Conservation (phyloP, 2,888 invertebrate genomes). For the Cistogaster globosa region DNA sequence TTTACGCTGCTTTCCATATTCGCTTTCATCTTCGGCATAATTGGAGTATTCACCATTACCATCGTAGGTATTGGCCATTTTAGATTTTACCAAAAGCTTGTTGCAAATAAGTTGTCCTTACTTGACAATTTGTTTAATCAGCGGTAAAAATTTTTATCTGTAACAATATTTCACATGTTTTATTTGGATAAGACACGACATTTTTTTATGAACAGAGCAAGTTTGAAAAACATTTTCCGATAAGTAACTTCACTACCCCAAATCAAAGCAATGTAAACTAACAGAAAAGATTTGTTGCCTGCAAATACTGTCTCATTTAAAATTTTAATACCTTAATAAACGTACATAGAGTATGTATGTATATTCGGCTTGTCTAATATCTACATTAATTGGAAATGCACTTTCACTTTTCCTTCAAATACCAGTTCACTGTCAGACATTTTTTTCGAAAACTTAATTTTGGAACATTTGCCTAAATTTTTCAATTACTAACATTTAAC, state of each 20-base stretch:
- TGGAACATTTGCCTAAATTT: not conserved
- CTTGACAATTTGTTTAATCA: not conserved
- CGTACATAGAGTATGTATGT: constrained; percentile 9
- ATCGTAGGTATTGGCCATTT: constrained; percentile 82
- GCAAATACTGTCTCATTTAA: constrained; percentile 9
- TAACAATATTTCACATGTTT: not conserved
- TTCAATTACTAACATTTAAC: not conserved
- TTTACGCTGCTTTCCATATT: constrained; percentile 80
- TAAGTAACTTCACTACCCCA: no score
- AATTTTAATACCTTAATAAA: constrained; percentile 25
- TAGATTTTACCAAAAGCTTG: constrained; percentile 43
- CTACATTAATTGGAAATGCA: constrained; percentile 61
- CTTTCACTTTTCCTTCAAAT: constrained; percentile 68
- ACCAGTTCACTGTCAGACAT: constrained; percentile 34
- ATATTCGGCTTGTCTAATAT: constrained; percentile 45
- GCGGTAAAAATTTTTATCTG: constrained; percentile 1
- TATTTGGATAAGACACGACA: not conserved
- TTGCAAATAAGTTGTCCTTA: not conserved
- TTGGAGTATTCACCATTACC: constrained; percentile 82
- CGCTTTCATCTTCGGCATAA: constrained; percentile 81
- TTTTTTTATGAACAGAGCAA: not conserved
- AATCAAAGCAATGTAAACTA: no score
- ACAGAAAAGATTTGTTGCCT: constrained; percentile 8
- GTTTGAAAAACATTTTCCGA: no score
- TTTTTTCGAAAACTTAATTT: not conserved